Percentiles rank a stretch among this genome's conserved stretches.
These are phyloP conservation scores for Volucella inflata DNA, from an alignment of 2,888 invertebrate species.

Conservation along the genomic window DNA sequence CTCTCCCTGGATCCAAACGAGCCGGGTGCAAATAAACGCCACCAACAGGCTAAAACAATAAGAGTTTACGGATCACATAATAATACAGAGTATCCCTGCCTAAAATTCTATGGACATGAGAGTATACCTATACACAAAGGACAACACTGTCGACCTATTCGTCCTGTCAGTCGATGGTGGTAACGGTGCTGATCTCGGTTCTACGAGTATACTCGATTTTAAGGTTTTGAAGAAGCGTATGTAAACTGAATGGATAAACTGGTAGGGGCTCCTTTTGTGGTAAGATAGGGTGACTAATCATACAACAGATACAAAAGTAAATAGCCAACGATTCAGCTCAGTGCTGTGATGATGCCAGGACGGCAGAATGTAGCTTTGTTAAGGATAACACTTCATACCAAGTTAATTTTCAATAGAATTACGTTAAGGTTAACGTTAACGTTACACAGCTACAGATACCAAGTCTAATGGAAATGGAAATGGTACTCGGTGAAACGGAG, in stretches of 20 bases:
- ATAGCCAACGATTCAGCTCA: slow-evolving; percentile 46
- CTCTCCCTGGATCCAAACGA: slow-evolving; percentile 34
- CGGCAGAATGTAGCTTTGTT: slow-evolving; percentile 37
- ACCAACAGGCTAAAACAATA: slow-evolving; percentile 74
- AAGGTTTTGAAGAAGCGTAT: too few species aligned
- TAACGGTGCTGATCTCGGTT: slow-evolving; percentile 29
- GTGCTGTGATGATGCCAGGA: slow-evolving; percentile 20
- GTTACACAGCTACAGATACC: not conserved
- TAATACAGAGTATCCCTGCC: slow-evolving; percentile 64
- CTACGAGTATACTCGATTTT: slow-evolving; percentile 9
- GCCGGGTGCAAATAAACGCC: slow-evolving; percentile 73
- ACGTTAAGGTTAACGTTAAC: not conserved
- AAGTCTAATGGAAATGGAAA: too few species aligned
- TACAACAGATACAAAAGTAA: slow-evolving; percentile 64
- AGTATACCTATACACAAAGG: slow-evolving; percentile 72
- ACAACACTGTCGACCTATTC: slow-evolving; percentile 70
- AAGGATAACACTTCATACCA: slow-evolving; percentile 60
- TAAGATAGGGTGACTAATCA: slow-evolving; percentile 63
- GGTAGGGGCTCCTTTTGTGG: slow-evolving; percentile 9
- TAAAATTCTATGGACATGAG: slow-evolving; percentile 7
- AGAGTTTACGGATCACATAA: slow-evolving; percentile 75
- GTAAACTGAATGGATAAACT: not conserved
- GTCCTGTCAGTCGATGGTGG: slow-evolving; percentile 24
- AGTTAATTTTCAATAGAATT: slow-evolving; percentile 65
- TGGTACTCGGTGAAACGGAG: not conserved